Base-by-base conservation (phyloP, 2,797 vertebrate genomes). In the Crossoptilon crossoptilon region DNA sequence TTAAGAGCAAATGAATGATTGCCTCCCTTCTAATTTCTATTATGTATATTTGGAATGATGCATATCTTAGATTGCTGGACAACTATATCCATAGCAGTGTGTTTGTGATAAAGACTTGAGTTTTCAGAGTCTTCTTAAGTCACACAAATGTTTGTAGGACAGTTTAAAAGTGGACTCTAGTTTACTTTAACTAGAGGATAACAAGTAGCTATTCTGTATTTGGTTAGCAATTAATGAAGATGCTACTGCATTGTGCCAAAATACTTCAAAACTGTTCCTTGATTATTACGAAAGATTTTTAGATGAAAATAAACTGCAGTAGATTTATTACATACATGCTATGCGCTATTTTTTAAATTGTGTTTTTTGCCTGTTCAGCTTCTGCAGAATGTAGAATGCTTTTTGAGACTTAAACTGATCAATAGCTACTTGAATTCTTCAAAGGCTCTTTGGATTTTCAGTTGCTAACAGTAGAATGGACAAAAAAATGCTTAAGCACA, bases 381-480 rank as follows among this genome's bases (percentile, higher is more conserved):
- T 88, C 74, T 90, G 87, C 68, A 88, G 80, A 94, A 77, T 27
- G 66, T 60, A 85, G 49, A 15, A 51, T 51, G 37, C 31, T 74
- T 95, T 95, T 88, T 91, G 84, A 92, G 77, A 79, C 74, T 87
- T 92, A 87, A 84, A 77, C 46, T 91, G 88, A 96, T 95, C 96
- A 91, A 93, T 96, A 95, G 41, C 62, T 91, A 60, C 77, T 94
- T 29, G 26, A 90, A 69, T 51, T 93, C 85, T 95, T 96, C 93
- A 96, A 93, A 96, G 69, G 31, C 22, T 87, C 62, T 92, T 83
- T 93, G 91, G 88, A 91, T 93, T 91, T 96, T 59, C 17, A 53
- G 68, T 60, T 93, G 78, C 22, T 94, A 89, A 77, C 55, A 64
- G 73, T 85, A 70, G 90, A 94, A 88, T 35, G 90, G 81, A 69